Base-by-base conservation (phyloP, 2,113 vertebrate genomes). In the Poeciliopsis turrubarensis region DNA sequence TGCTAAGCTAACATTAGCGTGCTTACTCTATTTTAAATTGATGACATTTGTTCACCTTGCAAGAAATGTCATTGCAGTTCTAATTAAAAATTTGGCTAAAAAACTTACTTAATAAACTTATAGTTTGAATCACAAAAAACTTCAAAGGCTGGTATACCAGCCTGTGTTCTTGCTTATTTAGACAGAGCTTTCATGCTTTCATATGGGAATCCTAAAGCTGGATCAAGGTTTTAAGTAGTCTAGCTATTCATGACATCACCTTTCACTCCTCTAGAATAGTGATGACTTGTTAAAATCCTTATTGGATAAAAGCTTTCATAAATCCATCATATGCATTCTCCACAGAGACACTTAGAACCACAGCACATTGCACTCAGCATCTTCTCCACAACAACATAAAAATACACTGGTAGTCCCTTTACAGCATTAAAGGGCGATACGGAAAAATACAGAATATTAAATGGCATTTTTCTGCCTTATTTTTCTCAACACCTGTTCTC, bases 161-260 rank as follows among this genome's bases (percentile, higher is more conserved):
- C 22, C n/a, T n/a, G n/a, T n/a, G n/a, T n/a, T n/a, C n/a, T n/a
- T 10, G 25, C 61, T 63, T 31, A 44, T 72, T 75, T 72, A 70
- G 51, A 41, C 76, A 62, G 77, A 87, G 83, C 80, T 78, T 54
- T 80, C 68, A 73, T 73, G 83, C 80, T 78, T 60, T 80, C 68
- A 73, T 73, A 75, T 72, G 86, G 65, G 76, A 75, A 73, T 86
- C 75, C 85, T 73, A 80, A 39, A 60, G 27, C 75, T 65, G 70
- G 81, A 85, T 78, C 81, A 83, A 83, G 83, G 75, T 78, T 80
- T 86, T 82, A 83, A 84, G 83, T 80, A 91, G 68, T 87, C 86
- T 72, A 86, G 79, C 75, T 79, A 64, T 64, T 85, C 79, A 83
- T 92, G 87, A 92, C 90, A 91, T 92, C 90, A 91, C 88, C 85